These are phyloP conservation scores for Dendronephthya gigantea DNA, from an alignment of 64 coral and sea anemone species.

Conservation along the genomic window DNA sequence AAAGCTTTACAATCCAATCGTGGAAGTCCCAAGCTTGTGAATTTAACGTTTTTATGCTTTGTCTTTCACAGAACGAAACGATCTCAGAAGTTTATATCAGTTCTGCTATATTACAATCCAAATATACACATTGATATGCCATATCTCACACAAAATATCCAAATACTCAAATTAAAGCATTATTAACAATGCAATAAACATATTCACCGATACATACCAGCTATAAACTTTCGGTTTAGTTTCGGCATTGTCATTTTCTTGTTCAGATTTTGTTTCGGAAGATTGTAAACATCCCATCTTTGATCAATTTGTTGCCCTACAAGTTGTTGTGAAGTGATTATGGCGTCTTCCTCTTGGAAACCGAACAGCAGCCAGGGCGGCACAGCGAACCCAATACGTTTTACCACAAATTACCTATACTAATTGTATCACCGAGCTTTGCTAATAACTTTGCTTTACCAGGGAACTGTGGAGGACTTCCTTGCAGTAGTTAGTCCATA, in stretches of 20 bases:
- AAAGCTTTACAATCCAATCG: too few relatives aligned
- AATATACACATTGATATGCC: neutral
- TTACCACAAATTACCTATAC: too few relatives aligned
- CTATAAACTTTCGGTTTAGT: neutral
- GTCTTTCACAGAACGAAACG: too few relatives aligned
- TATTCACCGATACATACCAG: neutral
- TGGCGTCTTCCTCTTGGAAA: neutral
- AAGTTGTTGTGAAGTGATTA: neutral
- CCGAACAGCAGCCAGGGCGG: neutral
- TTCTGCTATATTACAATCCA: too few relatives aligned
- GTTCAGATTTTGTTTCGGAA: neutral
- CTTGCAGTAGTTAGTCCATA: too few relatives aligned
- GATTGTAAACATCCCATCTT: slow-evolving; percentile 8
- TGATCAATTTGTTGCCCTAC: neutral
- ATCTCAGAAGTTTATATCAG: too few relatives aligned
- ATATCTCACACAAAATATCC: neutral
- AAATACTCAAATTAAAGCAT: neutral
- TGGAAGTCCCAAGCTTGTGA: too few relatives aligned
- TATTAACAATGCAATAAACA: neutral
- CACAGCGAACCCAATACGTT: neutral
- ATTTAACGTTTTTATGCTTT: too few relatives aligned
- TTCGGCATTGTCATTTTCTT: neutral
- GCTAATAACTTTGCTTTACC: too few relatives aligned
- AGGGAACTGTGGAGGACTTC: too few relatives aligned
- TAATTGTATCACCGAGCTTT: too few relatives aligned